A percentile compares a stretch with the other conserved stretches of the same genome.
phyloP scores from a whole-genome alignment of 1,140 invertebrate species.

The Melanaphis sacchari region DNA sequence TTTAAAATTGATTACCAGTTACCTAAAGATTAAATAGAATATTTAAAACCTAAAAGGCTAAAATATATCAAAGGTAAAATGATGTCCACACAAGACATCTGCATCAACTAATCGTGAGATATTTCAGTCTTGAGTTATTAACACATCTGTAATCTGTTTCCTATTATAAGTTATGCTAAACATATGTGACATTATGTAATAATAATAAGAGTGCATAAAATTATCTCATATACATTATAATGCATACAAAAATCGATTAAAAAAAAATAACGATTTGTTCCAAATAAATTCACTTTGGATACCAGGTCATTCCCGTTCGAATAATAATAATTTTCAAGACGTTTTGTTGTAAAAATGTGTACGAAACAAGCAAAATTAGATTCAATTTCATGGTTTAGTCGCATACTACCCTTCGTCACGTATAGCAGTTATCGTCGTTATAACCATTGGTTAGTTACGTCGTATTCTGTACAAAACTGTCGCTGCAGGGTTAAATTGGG shows the following conservation, averaged over 20 bases:
- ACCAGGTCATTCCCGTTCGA: too few relatives aligned
- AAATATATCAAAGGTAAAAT: too few relatives aligned
- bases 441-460: conserved; percentile 18
- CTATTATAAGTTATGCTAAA: too few relatives aligned
- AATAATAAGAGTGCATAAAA: too few relatives aligned
- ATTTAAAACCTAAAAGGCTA: too few relatives aligned
- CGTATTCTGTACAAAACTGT: conserved; percentile 22
- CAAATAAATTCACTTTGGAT: not conserved
- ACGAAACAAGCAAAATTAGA: not conserved
- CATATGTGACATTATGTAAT: too few relatives aligned
- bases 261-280: not conserved
- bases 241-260: not conserved
- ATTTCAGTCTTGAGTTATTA: too few relatives aligned
- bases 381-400: not conserved
- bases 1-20: too few relatives aligned
- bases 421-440: not conserved
- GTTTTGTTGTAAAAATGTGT: not conserved
- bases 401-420: not conserved
- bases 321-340: not conserved
- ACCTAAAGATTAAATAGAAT: too few relatives aligned
- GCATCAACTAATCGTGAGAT: too few relatives aligned
- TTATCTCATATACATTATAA: not conserved
- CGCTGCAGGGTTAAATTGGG: conserved; percentile 29
- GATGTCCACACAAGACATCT: too few relatives aligned
- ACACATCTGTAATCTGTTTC: too few relatives aligned